Evolutionary conservation across 2,888 invertebrate genomes (phyloP), one percentile per base, ranked within the genome.

Genomic region (Drosophila algonquin): DNA sequence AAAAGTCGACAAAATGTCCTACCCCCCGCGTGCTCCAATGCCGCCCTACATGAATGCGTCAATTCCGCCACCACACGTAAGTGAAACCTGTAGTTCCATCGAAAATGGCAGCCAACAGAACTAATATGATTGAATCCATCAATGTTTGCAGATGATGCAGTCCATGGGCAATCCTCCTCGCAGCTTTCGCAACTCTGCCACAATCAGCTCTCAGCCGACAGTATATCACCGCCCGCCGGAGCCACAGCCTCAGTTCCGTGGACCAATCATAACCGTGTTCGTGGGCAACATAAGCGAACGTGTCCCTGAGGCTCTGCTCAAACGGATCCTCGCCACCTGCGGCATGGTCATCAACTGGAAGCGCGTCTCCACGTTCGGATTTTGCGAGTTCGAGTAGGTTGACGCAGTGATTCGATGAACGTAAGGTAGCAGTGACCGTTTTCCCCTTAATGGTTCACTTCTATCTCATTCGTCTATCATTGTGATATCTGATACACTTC

Each of bases 331-430:
- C 59, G 95, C 96, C 90, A 96, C 98, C 61, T 99, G 99, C 93
- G 99, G 99, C 4, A 96, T 96, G 73, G 98, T 99, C 56, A 94
- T 97, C 14, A 97, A 96, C 85, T 99, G 99, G 99, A 99, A 99
- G 93, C 94, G 99, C 70, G 98, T 99, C 18, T 97, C 98, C 91
- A 98, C 97, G 1, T 99, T 99, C 93, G 99, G 99, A 10, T 99
- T 99, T 93, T 98, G 99, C 93, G 99, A 99, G 93, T 98, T 97
- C 92, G 97, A 97, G 78, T 93, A 93, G 86, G 90, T 74, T 51
- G 14, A 1, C 40, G 40, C 6, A 40, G n/a, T 14, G 40, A 7
- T 40, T 40, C 7, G 40, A 40, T 14, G 7, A 40, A 40, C 40
- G 7, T 6, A 7, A 40, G 40, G n/a, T 40, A 40, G 40, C 40